Conservation (phyloP, 2,797 vertebrate genomes). For the Xerus rutilus region DNA sequence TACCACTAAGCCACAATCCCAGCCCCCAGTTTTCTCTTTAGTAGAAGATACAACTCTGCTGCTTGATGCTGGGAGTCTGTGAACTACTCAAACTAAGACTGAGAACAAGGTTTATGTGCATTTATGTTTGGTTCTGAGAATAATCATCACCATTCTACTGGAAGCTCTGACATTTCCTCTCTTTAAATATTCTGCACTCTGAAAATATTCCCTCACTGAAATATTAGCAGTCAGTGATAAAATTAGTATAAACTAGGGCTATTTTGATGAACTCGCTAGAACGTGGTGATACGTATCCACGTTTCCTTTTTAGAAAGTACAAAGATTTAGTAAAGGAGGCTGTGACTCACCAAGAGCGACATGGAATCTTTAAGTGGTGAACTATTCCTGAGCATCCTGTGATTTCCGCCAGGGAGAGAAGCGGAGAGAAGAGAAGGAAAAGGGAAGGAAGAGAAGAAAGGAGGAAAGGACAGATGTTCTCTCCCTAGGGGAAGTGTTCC, state of each 20-base stretch:
- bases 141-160: background rate
- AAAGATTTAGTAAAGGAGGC: slow-evolving; percentile 8
- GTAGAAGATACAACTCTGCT: background rate
- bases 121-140: background rate
- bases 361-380: background rate
- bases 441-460: background rate
- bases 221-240: background rate
- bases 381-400: background rate
- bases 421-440: background rate
- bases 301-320: slow-evolving; percentile 36
- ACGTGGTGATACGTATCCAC: background rate
- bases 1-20: no score
- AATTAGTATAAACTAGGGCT: background rate
- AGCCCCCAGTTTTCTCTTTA: background rate
- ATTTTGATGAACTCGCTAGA: slow-evolving; percentile 17
- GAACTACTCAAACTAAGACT: background rate
- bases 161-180: background rate
- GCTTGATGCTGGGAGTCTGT: background rate
- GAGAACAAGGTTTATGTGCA: background rate
- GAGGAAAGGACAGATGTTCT: background rate
- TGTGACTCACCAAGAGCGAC: slow-evolving; percentile 32
- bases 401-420: background rate
- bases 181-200: background rate
- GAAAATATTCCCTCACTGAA: background rate
- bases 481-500: background rate